Evolutionary conservation across 1,140 invertebrate genomes (phyloP).

Genomic region (Bombus soroeensis): DNA sequence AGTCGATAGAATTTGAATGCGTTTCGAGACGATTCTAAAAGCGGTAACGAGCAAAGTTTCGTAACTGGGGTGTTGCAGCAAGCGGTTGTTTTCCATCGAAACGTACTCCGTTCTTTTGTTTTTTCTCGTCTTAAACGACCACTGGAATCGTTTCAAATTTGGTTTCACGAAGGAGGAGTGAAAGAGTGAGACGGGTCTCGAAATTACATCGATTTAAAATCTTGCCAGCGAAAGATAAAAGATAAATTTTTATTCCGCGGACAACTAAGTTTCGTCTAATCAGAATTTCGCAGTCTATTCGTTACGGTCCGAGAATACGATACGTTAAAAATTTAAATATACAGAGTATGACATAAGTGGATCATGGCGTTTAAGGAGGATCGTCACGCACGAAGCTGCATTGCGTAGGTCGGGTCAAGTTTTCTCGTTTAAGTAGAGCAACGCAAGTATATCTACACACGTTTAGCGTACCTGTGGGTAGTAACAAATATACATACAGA

Average conservation of each 20-base stretch:
- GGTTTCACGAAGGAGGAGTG: background rate
- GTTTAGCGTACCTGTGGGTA: background rate
- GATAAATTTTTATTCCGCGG: background rate
- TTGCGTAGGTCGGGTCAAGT: background rate
- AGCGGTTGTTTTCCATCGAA: slow-evolving; percentile 1
- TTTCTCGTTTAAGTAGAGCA: background rate
- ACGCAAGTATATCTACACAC: background rate
- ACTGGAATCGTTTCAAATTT: background rate
- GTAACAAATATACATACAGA: background rate
- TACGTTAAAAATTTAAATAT: background rate
- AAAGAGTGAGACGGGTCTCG: too few relatives aligned
- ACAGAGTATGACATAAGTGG: background rate
- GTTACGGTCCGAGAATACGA: background rate
- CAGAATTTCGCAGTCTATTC: background rate
- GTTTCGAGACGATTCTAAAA: background rate
- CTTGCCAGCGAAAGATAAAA: background rate
- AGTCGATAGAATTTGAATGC: slow-evolving; percentile 19
- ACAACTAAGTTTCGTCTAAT: background rate
- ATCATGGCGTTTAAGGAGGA: background rate
- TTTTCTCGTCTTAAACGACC: background rate
- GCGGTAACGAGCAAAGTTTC: slow-evolving; percentile 30
- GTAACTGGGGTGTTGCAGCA: background rate
- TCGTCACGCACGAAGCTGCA: background rate
- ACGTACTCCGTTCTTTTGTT: background rate
- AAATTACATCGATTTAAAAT: background rate